These are phyloP conservation scores for Hippasteria phrygiana DNA, from an alignment of 53 echinoderm and acorn worm genomes.

Conservation along the genomic window DNA sequence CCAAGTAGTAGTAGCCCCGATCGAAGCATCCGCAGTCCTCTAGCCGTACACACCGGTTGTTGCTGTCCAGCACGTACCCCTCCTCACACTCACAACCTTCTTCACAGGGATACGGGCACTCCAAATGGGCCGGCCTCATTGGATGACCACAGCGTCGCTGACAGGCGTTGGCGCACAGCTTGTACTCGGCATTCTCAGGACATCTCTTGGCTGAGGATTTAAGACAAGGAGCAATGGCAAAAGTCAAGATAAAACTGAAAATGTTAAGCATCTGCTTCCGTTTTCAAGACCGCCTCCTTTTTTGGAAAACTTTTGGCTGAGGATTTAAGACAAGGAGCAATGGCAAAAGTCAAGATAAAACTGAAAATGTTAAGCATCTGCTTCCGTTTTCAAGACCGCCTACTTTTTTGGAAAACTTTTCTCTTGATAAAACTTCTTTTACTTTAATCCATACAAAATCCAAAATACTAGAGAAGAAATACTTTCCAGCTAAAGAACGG, in stretches of 20 bases:
- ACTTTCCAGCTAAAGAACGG: too few relatives aligned
- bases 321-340: neutral
- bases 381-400: too few relatives aligned
- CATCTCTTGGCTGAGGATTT: constrained; percentile 33
- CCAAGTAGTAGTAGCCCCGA: constrained; percentile 32
- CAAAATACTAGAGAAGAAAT: too few relatives aligned
- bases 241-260: too few relatives aligned
- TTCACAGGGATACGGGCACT: constrained; percentile 63
- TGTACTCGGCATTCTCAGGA: constrained; percentile 65
- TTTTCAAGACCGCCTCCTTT: too few relatives aligned
- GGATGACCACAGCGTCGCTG: constrained; percentile 69
- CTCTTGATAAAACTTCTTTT: too few relatives aligned
- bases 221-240: neutral
- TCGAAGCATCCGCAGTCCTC: constrained; percentile 75
- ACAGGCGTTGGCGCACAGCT: constrained; percentile 72
- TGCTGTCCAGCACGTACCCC: constrained; percentile 66
- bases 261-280: too few relatives aligned
- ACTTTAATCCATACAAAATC: too few relatives aligned
- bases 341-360: neutral
- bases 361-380: too few relatives aligned
- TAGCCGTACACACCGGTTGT: constrained; percentile 53
- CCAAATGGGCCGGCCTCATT: constrained; percentile 2
- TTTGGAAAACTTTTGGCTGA: constrained; percentile 45
- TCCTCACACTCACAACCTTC: constrained; percentile 84
- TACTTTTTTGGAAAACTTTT: constrained; percentile 43